Evolutionary conservation across 2,888 invertebrate genomes (phyloP).

Genomic region (Liopterus haemorrhoidalis): DNA sequence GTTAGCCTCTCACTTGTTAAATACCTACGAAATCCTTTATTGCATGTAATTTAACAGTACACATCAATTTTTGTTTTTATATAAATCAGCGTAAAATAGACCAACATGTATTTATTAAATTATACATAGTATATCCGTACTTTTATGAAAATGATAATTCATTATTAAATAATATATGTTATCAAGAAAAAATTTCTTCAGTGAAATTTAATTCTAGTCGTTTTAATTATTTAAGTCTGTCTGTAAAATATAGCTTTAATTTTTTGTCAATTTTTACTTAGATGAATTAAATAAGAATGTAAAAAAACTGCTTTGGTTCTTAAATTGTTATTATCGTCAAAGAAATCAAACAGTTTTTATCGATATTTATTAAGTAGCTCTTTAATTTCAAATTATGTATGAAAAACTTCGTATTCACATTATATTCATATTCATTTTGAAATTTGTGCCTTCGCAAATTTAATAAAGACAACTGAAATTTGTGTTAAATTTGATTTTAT

Average conservation of each 20-base stretch:
- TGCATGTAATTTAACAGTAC: too few species aligned
- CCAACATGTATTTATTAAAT: too few species aligned
- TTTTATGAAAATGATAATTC: too few species aligned
- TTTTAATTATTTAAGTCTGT: not conserved
- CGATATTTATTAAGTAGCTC: conserved; percentile 4
- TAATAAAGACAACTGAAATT: conserved; percentile 36
- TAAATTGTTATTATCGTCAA: conserved; percentile 13
- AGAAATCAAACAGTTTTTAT: conserved; percentile 15
- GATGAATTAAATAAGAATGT: conserved; percentile 2
- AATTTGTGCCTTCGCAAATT: conserved; percentile 44
- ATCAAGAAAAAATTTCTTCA: not conserved
- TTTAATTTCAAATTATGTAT: conserved; percentile 1
- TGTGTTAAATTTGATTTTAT: conserved; percentile 15
- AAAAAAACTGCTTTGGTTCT: conserved; percentile 18
- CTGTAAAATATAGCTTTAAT: conserved; percentile 8
- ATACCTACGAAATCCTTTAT: too few species aligned
- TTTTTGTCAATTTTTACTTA: conserved; percentile 4
- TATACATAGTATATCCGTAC: too few species aligned
- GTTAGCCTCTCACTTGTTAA: too few species aligned
- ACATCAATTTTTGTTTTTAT: too few species aligned
- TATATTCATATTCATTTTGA: conserved; percentile 40
- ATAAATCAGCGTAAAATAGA: too few species aligned
- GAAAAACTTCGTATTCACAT: conserved; percentile 36
- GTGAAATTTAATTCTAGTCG: not conserved
- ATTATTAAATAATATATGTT: too few species aligned